Evolutionary conservation across 2,113 vertebrate species (phyloP).

Genomic region (Platysteira castanea): DNA sequence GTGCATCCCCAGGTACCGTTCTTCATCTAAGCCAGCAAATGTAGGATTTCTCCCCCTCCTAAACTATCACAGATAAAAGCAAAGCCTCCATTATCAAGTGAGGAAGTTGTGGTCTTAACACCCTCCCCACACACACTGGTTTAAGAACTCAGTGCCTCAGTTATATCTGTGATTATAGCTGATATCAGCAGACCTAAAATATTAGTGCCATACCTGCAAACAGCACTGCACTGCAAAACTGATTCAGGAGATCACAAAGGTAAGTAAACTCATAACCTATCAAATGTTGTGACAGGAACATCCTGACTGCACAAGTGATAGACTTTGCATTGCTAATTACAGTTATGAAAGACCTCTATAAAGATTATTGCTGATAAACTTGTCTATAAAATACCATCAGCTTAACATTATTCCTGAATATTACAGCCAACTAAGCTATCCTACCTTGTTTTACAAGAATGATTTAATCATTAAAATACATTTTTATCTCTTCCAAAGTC

Average conservation of each 20-base stretch:
- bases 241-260: not conserved
- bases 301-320: not conserved
- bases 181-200: not conserved
- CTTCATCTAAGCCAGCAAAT: not conserved
- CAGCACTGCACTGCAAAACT: not conserved
- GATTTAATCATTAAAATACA: not conserved
- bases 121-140: not conserved
- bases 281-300: not conserved
- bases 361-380: not conserved
- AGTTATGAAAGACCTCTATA: not conserved
- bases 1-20: not conserved
- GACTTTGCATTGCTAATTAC: not conserved
- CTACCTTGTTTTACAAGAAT: not conserved
- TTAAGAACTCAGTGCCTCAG: not conserved
- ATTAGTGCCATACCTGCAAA: not conserved
- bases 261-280: not conserved
- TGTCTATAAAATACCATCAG: not conserved
- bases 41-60: not conserved
- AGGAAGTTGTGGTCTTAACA: not conserved
- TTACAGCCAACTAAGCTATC: not conserved
- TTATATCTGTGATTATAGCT: not conserved
- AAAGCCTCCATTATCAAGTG: not conserved
- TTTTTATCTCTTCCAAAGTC: not conserved
- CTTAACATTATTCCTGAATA: not conserved
- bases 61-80: not conserved